A percentile compares a stretch with the other conserved stretches of the same genome.
phyloP scores from a whole-genome alignment of 2,888 invertebrate species.

The Tipula lateralis region DNA sequence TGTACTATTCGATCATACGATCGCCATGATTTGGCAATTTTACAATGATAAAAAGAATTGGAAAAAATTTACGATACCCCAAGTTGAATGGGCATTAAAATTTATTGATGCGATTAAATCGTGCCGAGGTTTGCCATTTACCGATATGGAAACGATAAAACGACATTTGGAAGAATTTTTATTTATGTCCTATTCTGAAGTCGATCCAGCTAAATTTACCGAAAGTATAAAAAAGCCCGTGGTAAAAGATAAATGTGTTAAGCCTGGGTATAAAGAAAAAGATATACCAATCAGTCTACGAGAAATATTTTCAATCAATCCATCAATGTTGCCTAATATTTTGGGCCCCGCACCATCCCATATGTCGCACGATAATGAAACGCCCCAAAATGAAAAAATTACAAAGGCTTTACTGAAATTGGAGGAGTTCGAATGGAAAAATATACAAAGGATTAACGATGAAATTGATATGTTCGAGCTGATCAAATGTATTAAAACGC shows the following conservation, averaged over 20 bases:
- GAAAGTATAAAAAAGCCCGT: background rate
- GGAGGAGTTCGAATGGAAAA: background rate
- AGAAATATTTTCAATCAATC: background rate
- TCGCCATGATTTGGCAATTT: constrained; percentile 37
- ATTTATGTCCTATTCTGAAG: background rate
- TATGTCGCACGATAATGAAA: background rate
- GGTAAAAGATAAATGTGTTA: background rate
- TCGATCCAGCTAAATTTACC: background rate
- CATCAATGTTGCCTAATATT: background rate
- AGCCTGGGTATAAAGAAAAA: background rate
- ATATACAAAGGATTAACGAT: background rate
- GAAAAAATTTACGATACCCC: constrained; percentile 32
- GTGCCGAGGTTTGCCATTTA: background rate
- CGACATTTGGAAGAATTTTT: background rate
- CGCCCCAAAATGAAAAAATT: background rate
- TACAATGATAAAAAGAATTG: constrained; percentile 33
- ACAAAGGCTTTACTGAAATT: background rate
- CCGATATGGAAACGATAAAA: background rate
- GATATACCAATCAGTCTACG: background rate
- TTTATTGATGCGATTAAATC: constrained; percentile 36
- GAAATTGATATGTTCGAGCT: background rate
- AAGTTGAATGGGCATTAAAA: constrained; percentile 37
- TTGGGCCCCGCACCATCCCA: background rate
- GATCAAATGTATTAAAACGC: background rate
- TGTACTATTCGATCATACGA: constrained; percentile 36